Evolutionary conservation across 2,888 invertebrate species (phyloP).

Genomic region (Pseudanteris insignis): DNA sequence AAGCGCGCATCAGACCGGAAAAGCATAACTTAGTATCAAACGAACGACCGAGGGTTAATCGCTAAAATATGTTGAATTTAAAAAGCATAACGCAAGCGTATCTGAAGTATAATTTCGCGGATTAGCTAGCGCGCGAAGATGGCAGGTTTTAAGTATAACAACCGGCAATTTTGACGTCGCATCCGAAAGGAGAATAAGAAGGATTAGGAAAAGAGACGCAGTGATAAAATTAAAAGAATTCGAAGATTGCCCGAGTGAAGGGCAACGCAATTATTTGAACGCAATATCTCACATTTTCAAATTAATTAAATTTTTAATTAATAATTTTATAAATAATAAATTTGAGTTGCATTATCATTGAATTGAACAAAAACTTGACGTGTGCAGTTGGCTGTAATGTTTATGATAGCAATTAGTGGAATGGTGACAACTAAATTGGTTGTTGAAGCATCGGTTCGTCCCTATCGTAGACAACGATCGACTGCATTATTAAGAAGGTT

Average conservation of each 20-base stretch:
- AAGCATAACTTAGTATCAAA: conserved; percentile 62
- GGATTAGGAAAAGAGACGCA: conserved; percentile 28
- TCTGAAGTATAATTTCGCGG: conserved; percentile 60
- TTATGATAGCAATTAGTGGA: too few species aligned
- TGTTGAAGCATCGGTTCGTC: too few species aligned
- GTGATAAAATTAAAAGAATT: conserved; percentile 17
- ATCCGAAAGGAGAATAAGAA: conserved; percentile 30
- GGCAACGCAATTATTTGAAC: conserved; percentile 11
- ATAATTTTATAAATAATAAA: too few species aligned
- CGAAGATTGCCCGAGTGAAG: conserved; percentile 6
- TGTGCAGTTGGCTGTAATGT: too few species aligned
- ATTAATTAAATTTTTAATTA: too few species aligned
- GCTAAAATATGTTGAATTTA: conserved; percentile 55
- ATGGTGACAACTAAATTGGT: too few species aligned
- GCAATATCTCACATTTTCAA: conserved; percentile 1
- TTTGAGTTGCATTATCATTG: too few species aligned
- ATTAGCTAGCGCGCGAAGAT: conserved; percentile 48
- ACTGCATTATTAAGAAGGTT: too few species aligned
- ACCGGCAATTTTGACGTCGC: conserved; percentile 28
- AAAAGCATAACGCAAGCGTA: conserved; percentile 33
- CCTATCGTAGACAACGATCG: too few species aligned
- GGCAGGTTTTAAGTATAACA: conserved; percentile 39
- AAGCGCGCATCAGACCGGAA: conserved; percentile 49
- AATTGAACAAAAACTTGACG: too few species aligned
- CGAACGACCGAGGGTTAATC: conserved; percentile 58